These are phyloP conservation scores for Takifugu bimaculatus DNA, from an alignment of 2,113 vertebrate genomes.

Conservation along the genomic window DNA sequence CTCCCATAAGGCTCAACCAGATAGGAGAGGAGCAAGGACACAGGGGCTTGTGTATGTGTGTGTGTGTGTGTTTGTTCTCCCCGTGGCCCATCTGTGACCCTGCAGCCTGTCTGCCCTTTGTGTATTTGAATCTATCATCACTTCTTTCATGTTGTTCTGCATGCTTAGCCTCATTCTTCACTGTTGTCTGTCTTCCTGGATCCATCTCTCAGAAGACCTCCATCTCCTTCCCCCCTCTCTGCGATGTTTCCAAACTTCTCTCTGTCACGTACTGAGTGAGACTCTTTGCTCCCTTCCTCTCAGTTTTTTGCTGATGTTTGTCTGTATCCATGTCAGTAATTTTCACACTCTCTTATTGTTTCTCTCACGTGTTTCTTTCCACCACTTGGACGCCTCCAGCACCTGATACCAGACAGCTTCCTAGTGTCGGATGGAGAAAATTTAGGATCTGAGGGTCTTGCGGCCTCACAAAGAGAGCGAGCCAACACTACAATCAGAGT, in stretches of 20 bases:
- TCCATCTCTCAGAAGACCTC: conserved; percentile 14
- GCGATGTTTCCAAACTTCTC: conserved; percentile 4
- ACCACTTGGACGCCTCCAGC: conserved; percentile 39
- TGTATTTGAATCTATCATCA: conserved; percentile 63
- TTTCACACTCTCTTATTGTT: conserved; percentile 27
- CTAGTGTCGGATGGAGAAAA: conserved; percentile 63
- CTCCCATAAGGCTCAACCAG: conserved; percentile 34
- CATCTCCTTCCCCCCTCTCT: neutral
- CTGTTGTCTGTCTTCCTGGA: conserved; percentile 37
- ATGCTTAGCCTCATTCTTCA: conserved; percentile 54
- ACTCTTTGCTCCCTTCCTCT: conserved; percentile 10
- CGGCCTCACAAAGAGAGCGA: conserved; percentile 37
- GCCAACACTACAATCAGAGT: conserved; percentile 50
- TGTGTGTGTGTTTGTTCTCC: conserved; percentile 32
- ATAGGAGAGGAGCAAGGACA: conserved; percentile 24
- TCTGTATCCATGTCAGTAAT: conserved; percentile 27
- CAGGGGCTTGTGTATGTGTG: conserved; percentile 30
- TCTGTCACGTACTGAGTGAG: conserved; percentile 5
- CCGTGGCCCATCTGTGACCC: conserved; percentile 55
- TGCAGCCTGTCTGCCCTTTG: conserved; percentile 55
- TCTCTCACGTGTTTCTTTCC: conserved; percentile 20
- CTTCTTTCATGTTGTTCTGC: conserved; percentile 48
- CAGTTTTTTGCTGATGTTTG: conserved; percentile 2
- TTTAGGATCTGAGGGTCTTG: conserved; percentile 67
- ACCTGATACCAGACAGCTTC: conserved; percentile 58